A percentile compares a stretch with the other conserved stretches of the same genome.
Conservation (phyloP, 1,140 invertebrate species). For the Geopemphigus sp. region DNA sequence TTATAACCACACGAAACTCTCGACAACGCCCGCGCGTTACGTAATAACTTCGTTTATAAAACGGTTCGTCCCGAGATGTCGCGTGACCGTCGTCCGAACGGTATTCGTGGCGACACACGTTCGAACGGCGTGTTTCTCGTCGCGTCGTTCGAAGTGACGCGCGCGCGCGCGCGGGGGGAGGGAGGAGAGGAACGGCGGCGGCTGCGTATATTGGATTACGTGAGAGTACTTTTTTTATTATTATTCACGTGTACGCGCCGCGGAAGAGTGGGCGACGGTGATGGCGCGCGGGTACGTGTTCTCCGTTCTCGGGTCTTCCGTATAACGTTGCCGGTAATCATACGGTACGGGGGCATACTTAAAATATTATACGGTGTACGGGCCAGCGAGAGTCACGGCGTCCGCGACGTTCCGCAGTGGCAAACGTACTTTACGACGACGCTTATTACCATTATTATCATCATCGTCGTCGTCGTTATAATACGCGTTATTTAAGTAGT, state of each 20-base stretch:
- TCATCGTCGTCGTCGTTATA: slow-evolving; percentile 6
- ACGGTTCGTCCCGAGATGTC: too few species aligned
- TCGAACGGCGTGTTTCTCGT: not conserved
- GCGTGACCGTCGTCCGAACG: not conserved
- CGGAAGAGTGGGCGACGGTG: not conserved
- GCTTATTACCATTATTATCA: slow-evolving; percentile 14
- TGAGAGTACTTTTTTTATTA: too few species aligned
- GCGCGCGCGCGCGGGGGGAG: not conserved
- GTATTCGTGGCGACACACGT: too few species aligned
- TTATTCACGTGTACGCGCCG: too few species aligned
- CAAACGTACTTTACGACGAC: not conserved
- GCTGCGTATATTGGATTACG: too few species aligned
- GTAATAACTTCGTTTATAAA: too few species aligned
- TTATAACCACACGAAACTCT: too few species aligned
- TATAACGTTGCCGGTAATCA: slow-evolving; percentile 20
- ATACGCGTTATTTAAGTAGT: slow-evolving; percentile 21
- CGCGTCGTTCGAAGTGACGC: not conserved
- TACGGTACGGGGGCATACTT: not conserved
- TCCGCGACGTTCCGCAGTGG: slow-evolving; percentile 13
- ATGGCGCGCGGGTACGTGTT: slow-evolving; percentile 11
- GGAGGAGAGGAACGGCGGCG: too few species aligned
- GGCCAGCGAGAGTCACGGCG: slow-evolving; percentile 12
- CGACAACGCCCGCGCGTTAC: too few species aligned
- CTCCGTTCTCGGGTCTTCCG: not conserved
- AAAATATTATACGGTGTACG: too few species aligned